Base-by-base conservation (phyloP, 1,140 invertebrate species). In the Polypedilum vanderplanki region DNA sequence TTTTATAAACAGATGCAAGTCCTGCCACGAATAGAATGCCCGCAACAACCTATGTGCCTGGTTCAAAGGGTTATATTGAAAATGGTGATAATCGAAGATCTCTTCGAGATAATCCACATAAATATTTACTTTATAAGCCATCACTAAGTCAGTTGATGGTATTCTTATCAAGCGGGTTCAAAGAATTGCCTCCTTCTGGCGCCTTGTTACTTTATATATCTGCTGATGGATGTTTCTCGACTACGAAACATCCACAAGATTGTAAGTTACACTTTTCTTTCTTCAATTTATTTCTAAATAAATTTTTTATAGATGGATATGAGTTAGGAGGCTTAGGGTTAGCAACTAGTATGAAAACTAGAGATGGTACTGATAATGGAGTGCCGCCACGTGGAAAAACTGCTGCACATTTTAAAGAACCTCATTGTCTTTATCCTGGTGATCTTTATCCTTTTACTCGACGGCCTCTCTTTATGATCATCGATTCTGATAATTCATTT, bases 41-140 rank as follows among this genome's bases (percentile, higher is more conserved):
- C 85, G 85, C 75, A 74, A 90, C 90, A 78, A 86, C 81, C 76
- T 70, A 70, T 70, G 83, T 85, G 77, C 84, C 84, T 75, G 84
- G 85, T 33, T 84, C 84, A 76, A 86, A 86, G 81, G 88, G 88
- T 20, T 89, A 88, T 78, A 81, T 88, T 79, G 92, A 93, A 79
- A 92, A 93, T 83, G 91, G 90, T 40, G 85, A 85, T 75, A 70
- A 70, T 70, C 80, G 86, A 17, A 87, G 88, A 46, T 83, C 86
- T 57, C 89, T 91, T 80, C 85, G 93, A 79, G 94, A 97, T 81
- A 98, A 98, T 87, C 96, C 96, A 15, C 96, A 98, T 86, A 98
- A 98, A 85, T 98, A 98, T 85, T 86, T 98, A 77, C 87, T 98
- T 76, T 98, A 96, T 84, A 98, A 96, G 83, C 96, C 96, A 65